Base-by-base conservation (phyloP, 2,797 vertebrate genomes). In the Platyrinchus mystaceus region DNA sequence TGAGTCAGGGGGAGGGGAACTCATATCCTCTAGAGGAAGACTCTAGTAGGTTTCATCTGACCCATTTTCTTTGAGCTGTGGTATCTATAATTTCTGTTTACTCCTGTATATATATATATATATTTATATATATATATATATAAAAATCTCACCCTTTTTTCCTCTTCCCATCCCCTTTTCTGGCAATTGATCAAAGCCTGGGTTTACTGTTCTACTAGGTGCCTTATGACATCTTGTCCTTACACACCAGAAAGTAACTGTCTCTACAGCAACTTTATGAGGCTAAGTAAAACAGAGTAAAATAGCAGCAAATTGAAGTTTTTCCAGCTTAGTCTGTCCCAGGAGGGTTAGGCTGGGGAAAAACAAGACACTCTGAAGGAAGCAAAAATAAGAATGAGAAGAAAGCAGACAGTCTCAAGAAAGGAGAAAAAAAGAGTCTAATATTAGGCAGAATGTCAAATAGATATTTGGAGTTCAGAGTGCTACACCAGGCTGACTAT, bases 261-360 rank as follows among this genome's bases (percentile, higher is more conserved):
- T 68, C 64, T 90, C 79, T 83, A 77, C 84, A 84, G 66, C 21
- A 87, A 79, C 63, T 81, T 88, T 66, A 49, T 59, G 59, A 84
- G 21, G 22, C 36, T 80, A 84, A 94, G 53, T n/a, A 77, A 93
- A 92, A 30, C 30, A 68, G 64, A 89, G 75, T 60, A 36, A 93
- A 94, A 94, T 36, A 89, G 58, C 19, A 80, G 21, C 27, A 85
- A 93, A 68, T 49, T 74, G 71, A 90, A 89, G 13, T 30, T 89
- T 95, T 92, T 70, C 41, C 68, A 67, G 83, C 75, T 84, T 76
- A 80, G n/a, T 80, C n/a, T 92, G 44, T 90, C 93, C 75, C 93
- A 80, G 67, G 84, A 95, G 89, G 30, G 2, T 39, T 90, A 93
- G 37, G 21, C 27, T 79, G 47, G 39, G 60, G 60, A 77, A 94